phyloP scores from a whole-genome alignment of 30 jellyfish, hydroid and myxozoan species.

The Aurelia aurita region DNA sequence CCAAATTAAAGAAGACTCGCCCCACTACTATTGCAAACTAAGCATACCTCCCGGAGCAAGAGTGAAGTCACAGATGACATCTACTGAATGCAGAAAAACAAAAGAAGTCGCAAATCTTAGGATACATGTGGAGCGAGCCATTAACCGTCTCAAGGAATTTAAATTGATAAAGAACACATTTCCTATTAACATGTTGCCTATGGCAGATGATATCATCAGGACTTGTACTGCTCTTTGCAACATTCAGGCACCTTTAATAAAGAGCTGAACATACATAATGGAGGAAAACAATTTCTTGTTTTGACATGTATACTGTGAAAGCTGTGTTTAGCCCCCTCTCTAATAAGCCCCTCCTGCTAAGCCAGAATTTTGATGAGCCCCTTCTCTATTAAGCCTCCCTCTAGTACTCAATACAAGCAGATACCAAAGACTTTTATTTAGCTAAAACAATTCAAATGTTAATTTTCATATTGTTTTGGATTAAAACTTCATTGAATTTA shows the following conservation, averaged over 20 bases:
- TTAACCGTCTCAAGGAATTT: conserved; percentile 56
- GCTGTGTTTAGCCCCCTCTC: too few relatives aligned
- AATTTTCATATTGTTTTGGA: too few relatives aligned
- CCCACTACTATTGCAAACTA: conserved; percentile 28
- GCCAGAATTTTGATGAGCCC: too few relatives aligned
- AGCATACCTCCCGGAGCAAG: conserved; percentile 79
- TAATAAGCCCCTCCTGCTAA: too few relatives aligned
- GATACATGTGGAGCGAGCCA: conserved; percentile 68
- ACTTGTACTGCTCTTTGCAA: conserved; percentile 59
- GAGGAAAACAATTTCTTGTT: too few relatives aligned
- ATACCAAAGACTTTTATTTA: too few relatives aligned
- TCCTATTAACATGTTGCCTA: conserved; percentile 21
- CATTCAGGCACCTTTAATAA: conserved; percentile 26
- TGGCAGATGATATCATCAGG: conserved; percentile 46
- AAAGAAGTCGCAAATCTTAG: conserved; percentile 18
- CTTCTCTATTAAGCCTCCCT: too few relatives aligned
- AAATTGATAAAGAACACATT: conserved; percentile 43
- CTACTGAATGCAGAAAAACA: conserved; percentile 52
- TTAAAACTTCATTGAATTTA: too few relatives aligned
- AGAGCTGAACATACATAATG: too few relatives aligned
- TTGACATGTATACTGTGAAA: too few relatives aligned
- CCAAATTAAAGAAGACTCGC: conserved; percentile 64
- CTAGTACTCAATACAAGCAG: too few relatives aligned
- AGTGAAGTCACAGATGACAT: conserved; percentile 63
- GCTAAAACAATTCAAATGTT: too few relatives aligned